Evolutionary conservation across 1,140 invertebrate genomes (phyloP).

Genomic region (Panulirus ornatus): DNA sequence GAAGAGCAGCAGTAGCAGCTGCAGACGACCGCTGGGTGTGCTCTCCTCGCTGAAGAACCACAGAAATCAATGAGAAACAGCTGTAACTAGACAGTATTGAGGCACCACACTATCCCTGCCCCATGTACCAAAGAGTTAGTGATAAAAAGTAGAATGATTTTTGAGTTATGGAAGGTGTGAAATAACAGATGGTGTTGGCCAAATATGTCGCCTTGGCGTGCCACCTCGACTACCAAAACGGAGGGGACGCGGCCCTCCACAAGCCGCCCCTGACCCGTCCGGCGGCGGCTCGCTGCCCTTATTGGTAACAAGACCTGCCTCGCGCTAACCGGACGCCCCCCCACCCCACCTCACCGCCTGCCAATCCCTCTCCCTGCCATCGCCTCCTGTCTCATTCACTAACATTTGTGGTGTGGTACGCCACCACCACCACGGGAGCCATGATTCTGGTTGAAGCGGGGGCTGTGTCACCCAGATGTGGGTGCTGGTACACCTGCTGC

Average conservation of each 20-base stretch:
- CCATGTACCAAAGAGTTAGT: conserved; percentile 19
- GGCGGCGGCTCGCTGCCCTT: conserved; percentile 39
- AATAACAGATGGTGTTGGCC: conserved; percentile 46
- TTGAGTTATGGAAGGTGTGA: conserved; percentile 21
- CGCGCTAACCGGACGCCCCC: conserved; percentile 10
- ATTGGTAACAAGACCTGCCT: conserved; percentile 34
- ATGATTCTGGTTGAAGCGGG: no score
- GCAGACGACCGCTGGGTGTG: conserved; percentile 54
- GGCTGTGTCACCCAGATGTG: no score
- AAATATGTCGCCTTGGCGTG: conserved; percentile 14
- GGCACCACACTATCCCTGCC: not conserved
- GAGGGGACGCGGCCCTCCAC: conserved; percentile 23
- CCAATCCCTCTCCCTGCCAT: not conserved
- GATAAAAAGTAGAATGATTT: conserved; percentile 1
- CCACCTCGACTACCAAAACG: conserved; percentile 45
- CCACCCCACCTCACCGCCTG: not conserved
- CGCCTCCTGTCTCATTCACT: no score
- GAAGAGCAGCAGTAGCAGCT: conserved; percentile 45
- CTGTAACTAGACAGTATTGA: not conserved
- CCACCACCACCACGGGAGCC: no score
- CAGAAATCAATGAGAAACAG: conserved; percentile 35
- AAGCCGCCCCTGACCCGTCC: not conserved
- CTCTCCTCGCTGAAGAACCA: conserved; percentile 64
- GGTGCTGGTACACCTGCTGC: conserved; percentile 15
- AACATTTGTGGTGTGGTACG: no score